These are phyloP conservation scores for Argentina silus DNA, from an alignment of 2,797 vertebrate genomes.

Conservation along the genomic window DNA sequence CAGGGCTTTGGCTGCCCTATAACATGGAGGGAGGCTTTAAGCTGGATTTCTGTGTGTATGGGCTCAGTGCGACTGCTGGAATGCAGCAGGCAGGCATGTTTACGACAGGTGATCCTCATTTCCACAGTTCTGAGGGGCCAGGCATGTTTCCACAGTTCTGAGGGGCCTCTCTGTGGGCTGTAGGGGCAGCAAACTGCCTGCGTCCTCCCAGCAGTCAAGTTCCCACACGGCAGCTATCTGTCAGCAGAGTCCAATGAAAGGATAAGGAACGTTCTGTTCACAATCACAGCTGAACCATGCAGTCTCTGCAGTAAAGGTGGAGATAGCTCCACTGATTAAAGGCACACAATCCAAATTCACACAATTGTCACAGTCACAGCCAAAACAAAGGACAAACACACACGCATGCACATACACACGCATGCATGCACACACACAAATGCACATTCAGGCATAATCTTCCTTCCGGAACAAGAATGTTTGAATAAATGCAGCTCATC, in stretches of 20 bases:
- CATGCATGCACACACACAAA: not conserved
- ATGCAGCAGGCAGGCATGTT: not conserved
- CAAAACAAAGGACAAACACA: conserved; percentile 10
- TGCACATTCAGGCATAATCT: not conserved
- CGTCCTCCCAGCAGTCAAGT: conserved; percentile 1
- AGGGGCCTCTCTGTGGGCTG: not conserved
- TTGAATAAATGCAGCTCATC: not conserved
- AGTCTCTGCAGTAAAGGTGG: conserved; percentile 16
- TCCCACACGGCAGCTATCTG: conserved; percentile 30
- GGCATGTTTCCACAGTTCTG: not conserved
- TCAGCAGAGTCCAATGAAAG: conserved; percentile 35
- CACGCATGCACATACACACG: not conserved
- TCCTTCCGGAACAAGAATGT: no score
- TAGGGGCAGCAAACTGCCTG: not conserved
- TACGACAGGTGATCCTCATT: conserved; percentile 28
- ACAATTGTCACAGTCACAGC: conserved; percentile 13
- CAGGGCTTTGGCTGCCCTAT: conserved; percentile 12
- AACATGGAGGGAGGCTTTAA: conserved; percentile 10
- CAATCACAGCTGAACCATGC: conserved; percentile 24
- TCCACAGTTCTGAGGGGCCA: not conserved
- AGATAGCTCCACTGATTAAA: conserved; percentile 41
- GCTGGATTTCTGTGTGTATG: conserved; percentile 8
- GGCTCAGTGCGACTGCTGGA: not conserved
- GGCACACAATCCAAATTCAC: conserved; percentile 20
- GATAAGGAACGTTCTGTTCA: conserved; percentile 19